phyloP scores from a whole-genome alignment of 2,113 vertebrate genomes.

The Zeus faber region DNA sequence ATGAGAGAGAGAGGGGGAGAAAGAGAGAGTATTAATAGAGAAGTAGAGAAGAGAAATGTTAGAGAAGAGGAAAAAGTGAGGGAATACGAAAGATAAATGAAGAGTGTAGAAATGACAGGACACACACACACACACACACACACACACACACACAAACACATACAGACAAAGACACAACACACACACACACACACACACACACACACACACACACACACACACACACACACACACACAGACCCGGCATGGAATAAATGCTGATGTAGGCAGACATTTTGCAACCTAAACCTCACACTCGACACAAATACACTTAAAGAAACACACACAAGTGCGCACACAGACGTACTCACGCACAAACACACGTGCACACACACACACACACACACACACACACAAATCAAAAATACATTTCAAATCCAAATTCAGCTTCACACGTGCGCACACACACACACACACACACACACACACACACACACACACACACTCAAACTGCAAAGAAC shows the following conservation, averaged over 20 bases:
- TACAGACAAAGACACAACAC: neutral
- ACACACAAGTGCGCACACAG: constrained; percentile 11
- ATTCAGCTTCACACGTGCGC: neutral
- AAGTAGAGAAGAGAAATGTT: neutral
- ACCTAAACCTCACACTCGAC: neutral
- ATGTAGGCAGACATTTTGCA: constrained; percentile 13
- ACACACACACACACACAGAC: constrained; percentile 8
- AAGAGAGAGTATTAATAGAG: neutral
- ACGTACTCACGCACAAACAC: neutral
- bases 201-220: no score
- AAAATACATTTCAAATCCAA: neutral
- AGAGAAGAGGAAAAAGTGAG: neutral
- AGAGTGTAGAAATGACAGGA: neutral
- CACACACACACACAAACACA: constrained; percentile 10
- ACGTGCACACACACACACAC: constrained; percentile 5
- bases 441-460: constrained; percentile 10
- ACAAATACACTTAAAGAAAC: constrained; percentile 1
- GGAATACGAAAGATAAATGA: neutral
- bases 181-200: neutral
- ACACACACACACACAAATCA: constrained; percentile 6
- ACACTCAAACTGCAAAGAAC: neutral
- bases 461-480: constrained; percentile 8
- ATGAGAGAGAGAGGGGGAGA: neutral
- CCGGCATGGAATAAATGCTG: constrained; percentile 22
- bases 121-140: neutral